Percentiles rank a stretch among this genome's conserved stretches.
phyloP scores from a whole-genome alignment of 2,113 vertebrate species.

The Ceuthmochares aereus region DNA sequence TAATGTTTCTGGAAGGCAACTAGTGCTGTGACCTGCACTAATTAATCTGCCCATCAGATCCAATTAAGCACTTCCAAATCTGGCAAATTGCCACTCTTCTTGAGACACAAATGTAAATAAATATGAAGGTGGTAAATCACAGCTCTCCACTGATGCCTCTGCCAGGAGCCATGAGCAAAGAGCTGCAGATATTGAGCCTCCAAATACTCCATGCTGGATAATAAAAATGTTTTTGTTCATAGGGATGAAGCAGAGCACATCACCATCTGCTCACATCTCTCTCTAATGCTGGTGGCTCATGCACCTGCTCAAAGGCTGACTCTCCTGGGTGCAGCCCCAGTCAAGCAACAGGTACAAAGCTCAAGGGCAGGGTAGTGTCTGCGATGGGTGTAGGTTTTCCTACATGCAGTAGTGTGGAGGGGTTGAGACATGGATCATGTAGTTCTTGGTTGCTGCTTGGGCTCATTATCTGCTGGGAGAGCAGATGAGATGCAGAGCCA shows the following conservation, averaged over 20 bases:
- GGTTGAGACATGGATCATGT: neutral
- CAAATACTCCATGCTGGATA: neutral
- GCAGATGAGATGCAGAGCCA: neutral
- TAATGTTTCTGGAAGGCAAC: constrained; percentile 31
- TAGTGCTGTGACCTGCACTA: neutral
- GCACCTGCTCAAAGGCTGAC: neutral
- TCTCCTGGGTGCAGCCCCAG: neutral
- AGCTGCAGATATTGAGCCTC: neutral
- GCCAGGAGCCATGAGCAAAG: neutral
- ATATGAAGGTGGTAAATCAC: neutral
- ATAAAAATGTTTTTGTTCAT: neutral
- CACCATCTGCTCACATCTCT: neutral
- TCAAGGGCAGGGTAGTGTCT: neutral
- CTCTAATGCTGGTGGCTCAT: neutral
- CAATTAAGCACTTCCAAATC: constrained; percentile 45
- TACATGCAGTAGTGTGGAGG: accelerated
- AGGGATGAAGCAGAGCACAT: neutral
- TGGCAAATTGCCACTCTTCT: constrained; percentile 59
- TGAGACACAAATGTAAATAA: constrained; percentile 44
- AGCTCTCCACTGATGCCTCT: neutral
- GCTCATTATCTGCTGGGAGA: neutral
- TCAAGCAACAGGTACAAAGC: neutral
- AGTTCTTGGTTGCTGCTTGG: neutral
- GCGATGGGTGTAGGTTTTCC: accelerated
- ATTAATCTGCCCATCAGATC: constrained; percentile 31